Base-by-base conservation (phyloP, 2,888 invertebrate genomes). In the Papilio gigon region DNA sequence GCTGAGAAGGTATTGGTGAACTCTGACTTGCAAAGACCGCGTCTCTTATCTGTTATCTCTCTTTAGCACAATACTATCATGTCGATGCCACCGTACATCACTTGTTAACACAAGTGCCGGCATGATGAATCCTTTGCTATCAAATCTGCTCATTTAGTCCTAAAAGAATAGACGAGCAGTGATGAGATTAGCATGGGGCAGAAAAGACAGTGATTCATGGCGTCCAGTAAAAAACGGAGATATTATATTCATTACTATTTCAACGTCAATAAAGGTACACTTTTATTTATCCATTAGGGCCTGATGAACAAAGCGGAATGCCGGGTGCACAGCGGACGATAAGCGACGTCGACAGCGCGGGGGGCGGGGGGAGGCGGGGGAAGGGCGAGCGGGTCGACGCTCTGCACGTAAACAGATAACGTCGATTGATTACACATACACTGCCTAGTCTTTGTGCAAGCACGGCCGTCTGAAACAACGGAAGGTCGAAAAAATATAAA, bases 401-500 rank as follows among this genome's bases (percentile, higher is more conserved):
- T 81, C 86, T 75, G 75, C 77, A 77, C 80, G 82, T 84, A 83
- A 85, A 86, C 84, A 87, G 89, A 89, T 89, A 88, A 86, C 83
- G 84, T 77, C 79, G 79, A 85, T 83, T 87, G 86, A 87, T 87
- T 86, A 80, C 81, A 80, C 78, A 79, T 71, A 77, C 82, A 80
- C 80, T 82, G 78, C 79, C 85, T 84, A 82, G 82, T 80, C 79
- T 78, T 73, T 73, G 75, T 73, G 67, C 73, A 70, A 71, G 65
- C 71, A 69, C 67, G 56, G 67, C 40, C 44, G 67, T 64, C 63
- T 60, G 47, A 70, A 70, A 69, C 60, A 64, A 69, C 53, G 35
- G 37, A 37, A 35, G 25, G 25, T 44, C 44, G 30, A 63, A 63
- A 64, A 68, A 44, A 63, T 22, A 22, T 22, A 44, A 22, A 47